phyloP scores from a whole-genome alignment of 2,797 vertebrate genomes.

The Pagetopsis macropterus region DNA sequence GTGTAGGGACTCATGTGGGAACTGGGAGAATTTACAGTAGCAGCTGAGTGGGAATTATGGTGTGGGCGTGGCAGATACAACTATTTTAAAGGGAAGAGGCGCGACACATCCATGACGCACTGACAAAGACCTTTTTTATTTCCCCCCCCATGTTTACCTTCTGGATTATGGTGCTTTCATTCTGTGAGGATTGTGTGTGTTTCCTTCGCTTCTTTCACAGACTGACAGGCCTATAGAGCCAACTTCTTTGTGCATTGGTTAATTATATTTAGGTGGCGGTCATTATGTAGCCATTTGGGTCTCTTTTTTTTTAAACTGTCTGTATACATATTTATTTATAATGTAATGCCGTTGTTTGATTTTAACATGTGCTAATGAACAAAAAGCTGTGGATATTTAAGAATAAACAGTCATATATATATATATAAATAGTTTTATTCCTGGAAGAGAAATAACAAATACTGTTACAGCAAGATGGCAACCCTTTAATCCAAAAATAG shows the following conservation, averaged over 20 bases:
- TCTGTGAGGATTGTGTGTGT: neutral
- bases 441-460: neutral
- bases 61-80: slow-evolving; percentile 73
- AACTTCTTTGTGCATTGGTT: neutral
- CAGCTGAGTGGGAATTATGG: slow-evolving; percentile 67
- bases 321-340: neutral
- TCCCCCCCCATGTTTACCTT: slow-evolving; percentile 61
- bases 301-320: neutral
- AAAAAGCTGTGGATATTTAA: neutral
- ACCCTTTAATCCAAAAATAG: neutral
- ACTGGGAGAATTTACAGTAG: slow-evolving; percentile 51
- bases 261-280: neutral
- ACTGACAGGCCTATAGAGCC: neutral
- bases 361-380: neutral
- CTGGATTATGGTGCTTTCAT: slow-evolving; percentile 36
- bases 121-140: slow-evolving; percentile 4
- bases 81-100: slow-evolving; percentile 66
- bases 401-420: neutral
- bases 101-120: slow-evolving; percentile 51
- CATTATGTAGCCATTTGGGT: neutral
- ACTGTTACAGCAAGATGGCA: neutral
- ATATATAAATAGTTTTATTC: neutral
- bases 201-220: neutral
- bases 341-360: neutral
- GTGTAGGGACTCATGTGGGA: slow-evolving; percentile 55